phyloP scores from a whole-genome alignment of 2,888 invertebrate genomes.

The Augiades crinisus region DNA sequence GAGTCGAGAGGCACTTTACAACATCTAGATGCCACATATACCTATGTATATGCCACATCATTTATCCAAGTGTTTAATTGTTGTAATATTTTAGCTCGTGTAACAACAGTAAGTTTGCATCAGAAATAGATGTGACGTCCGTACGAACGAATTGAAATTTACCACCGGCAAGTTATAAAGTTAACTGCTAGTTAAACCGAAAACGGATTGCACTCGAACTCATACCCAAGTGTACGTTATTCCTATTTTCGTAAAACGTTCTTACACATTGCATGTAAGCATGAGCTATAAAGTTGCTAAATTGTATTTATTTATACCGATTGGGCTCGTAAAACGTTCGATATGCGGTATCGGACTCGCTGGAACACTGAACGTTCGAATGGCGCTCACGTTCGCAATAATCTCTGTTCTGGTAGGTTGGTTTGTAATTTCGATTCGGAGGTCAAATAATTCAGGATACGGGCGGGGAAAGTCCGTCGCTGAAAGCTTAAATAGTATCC shows the following conservation, averaged over 20 bases:
- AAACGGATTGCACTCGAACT: slow-evolving; percentile 3
- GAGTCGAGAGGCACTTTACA: too few relatives aligned
- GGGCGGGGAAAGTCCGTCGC: too few relatives aligned
- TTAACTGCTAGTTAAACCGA: slow-evolving; percentile 9
- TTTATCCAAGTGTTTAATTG: not conserved
- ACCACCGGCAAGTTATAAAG: not conserved
- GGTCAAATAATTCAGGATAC: not conserved
- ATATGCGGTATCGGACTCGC: slow-evolving; percentile 43
- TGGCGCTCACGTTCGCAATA: slow-evolving; percentile 48
- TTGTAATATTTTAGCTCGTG: not conserved
- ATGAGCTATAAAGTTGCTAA: slow-evolving; percentile 57
- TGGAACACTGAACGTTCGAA: slow-evolving; percentile 45
- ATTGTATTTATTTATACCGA: slow-evolving; percentile 71
- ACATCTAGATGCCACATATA: too few relatives aligned
- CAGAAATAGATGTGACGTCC: slow-evolving; percentile 3
- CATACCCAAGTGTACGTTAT: slow-evolving; percentile 2
- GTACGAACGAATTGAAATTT: not conserved
- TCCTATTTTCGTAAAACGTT: slow-evolving; percentile 9
- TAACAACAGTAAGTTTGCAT: not conserved
- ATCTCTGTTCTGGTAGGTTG: slow-evolving; percentile 50
- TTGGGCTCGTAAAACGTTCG: slow-evolving; percentile 59
- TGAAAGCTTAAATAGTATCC: too few relatives aligned
- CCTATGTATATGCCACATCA: too few relatives aligned
- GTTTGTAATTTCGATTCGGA: not conserved
- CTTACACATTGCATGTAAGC: slow-evolving; percentile 42